Conservation (phyloP, 2,797 vertebrate genomes). For the Limosa lapponica region DNA sequence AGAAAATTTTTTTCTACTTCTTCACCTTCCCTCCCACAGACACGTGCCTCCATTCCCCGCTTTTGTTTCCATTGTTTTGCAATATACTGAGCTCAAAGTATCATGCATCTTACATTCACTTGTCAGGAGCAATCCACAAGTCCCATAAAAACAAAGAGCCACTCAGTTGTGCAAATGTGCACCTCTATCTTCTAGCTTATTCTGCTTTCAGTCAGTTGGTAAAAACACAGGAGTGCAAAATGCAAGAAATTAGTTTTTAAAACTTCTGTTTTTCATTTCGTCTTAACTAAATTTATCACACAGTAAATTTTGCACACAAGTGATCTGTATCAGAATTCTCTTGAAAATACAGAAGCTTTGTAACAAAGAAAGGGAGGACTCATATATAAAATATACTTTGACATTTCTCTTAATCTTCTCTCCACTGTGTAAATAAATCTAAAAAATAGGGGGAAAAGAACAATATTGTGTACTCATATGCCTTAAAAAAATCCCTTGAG, state of each 20-base stretch:
- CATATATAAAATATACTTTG: neutral
- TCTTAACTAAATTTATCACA: neutral
- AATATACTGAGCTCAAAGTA: neutral
- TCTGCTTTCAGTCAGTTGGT: neutral
- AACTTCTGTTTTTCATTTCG: neutral
- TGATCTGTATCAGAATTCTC: neutral
- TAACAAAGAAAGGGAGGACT: neutral
- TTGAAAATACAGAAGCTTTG: neutral
- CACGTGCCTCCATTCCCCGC: neutral
- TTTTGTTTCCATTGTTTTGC: neutral
- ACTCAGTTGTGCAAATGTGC: neutral
- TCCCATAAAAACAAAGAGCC: neutral
- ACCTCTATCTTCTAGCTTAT: neutral
- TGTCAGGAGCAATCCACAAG: constrained; percentile 56
- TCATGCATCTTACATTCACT: constrained; percentile 34
- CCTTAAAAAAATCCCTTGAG: neutral
- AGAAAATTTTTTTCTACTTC: neutral
- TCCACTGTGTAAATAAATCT: neutral
- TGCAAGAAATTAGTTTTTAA: neutral
- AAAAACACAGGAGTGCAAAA: neutral
- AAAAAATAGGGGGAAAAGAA: neutral
- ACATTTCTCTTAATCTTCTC: neutral
- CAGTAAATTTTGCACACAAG: neutral
- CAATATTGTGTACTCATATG: neutral
- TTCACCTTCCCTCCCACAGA: neutral